phyloP scores from a whole-genome alignment of 2,888 invertebrate genomes.

The Ctenicera cuprea region DNA sequence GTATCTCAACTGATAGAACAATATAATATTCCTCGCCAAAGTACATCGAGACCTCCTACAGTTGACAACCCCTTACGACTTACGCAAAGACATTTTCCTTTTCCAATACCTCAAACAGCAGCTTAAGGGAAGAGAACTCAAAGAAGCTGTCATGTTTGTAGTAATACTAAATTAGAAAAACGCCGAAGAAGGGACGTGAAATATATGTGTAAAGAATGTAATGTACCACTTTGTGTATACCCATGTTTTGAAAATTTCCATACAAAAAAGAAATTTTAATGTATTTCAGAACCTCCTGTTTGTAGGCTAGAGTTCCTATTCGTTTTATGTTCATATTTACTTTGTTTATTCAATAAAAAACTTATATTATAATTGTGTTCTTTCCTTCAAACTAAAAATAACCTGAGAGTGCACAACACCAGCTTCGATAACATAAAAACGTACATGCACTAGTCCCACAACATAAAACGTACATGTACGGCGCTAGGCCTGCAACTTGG shows the following conservation, averaged over 20 bases:
- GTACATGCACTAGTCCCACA: too few species aligned
- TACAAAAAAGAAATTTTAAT: conserved; percentile 32
- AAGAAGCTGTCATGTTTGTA: conserved; percentile 46
- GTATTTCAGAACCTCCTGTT: too few species aligned
- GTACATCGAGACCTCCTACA: neutral
- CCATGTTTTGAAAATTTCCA: conserved; percentile 41
- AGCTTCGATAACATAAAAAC: neutral
- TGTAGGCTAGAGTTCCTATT: too few species aligned
- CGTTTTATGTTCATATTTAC: neutral
- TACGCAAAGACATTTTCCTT: conserved; percentile 44
- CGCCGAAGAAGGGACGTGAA: conserved; percentile 37
- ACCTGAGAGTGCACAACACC: neutral
- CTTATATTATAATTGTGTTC: conserved; percentile 3
- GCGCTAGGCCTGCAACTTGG: neutral
- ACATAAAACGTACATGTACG: too few species aligned
- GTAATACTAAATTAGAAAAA: conserved; percentile 24
- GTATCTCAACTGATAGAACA: conserved; percentile 51
- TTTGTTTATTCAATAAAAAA: conserved; percentile 12
- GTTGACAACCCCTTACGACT: conserved; percentile 41
- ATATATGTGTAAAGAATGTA: conserved; percentile 40
- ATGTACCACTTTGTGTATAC: conserved; percentile 31
- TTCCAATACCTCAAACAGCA: conserved; percentile 39
- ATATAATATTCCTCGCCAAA: conserved; percentile 38
- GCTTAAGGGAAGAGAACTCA: conserved; percentile 35
- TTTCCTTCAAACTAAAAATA: conserved; percentile 8